Conservation (phyloP, 2,888 invertebrate species). For the Phengaris alcon region DNA sequence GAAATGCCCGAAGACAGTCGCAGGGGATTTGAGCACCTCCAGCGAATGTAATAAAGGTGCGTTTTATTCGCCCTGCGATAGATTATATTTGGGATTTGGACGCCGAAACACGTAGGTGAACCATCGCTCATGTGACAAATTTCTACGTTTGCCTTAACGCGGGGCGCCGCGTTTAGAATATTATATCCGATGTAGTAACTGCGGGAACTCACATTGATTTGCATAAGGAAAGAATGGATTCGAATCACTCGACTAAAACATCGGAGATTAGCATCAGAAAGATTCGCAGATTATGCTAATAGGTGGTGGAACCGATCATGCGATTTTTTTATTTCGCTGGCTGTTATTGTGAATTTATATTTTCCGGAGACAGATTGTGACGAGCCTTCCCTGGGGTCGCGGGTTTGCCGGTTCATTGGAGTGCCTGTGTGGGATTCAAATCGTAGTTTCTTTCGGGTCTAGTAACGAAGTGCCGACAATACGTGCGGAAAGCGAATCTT, state of each 20-base stretch:
- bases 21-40: conserved; percentile 74
- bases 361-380: conserved; percentile 53
- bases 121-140: conserved; percentile 80
- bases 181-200: conserved; percentile 62
- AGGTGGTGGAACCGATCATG: conserved; percentile 32
- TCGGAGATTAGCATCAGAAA: conserved; percentile 36
- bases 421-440: conserved; percentile 68
- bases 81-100: conserved; percentile 77
- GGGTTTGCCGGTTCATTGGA: conserved; percentile 73
- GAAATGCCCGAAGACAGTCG: conserved; percentile 61
- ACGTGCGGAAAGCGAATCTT: conserved; percentile 69
- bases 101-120: conserved; percentile 76
- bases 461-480: conserved; percentile 72
- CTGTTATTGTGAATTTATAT: conserved; percentile 33
- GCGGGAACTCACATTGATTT: conserved; percentile 69
- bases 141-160: conserved; percentile 79
- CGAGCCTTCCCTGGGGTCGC: conserved; percentile 56
- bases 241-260: conserved; percentile 40
- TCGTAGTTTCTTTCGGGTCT: conserved; percentile 65
- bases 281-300: conserved; percentile 34
- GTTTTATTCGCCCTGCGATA: conserved; percentile 70
- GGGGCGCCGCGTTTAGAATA: conserved; percentile 76
- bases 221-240: conserved; percentile 57
- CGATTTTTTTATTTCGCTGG: conserved; percentile 30
- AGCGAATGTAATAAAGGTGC: conserved; percentile 78